Percentiles rank a stretch among this genome's conserved stretches.
phyloP scores from a whole-genome alignment of 2,113 vertebrate genomes.

The Festucalex cinctus region DNA sequence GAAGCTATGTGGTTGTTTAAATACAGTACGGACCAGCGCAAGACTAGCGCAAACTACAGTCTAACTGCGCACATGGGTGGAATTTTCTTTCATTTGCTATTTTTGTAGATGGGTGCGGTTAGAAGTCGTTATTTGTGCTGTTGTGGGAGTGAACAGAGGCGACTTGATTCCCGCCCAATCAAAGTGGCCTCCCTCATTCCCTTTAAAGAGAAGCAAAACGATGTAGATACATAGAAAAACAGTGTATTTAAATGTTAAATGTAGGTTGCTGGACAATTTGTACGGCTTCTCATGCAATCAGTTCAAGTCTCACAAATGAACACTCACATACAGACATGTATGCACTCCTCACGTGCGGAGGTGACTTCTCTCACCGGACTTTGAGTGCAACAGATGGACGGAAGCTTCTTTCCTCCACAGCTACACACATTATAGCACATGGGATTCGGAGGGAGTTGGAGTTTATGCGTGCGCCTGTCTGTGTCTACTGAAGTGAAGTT shows the following conservation, averaged over 20 bases:
- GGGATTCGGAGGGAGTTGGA: conserved; percentile 53
- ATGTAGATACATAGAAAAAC: background rate
- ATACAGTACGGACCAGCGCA: too few relatives aligned
- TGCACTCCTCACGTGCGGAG: conserved; percentile 20
- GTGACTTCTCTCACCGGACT: conserved; percentile 66
- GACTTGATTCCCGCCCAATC: too few relatives aligned
- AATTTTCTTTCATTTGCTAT: too few relatives aligned
- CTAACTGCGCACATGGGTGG: too few relatives aligned
- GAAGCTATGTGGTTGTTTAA: too few relatives aligned
- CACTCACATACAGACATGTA: conserved; percentile 8
- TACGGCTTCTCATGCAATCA: conserved; percentile 9
- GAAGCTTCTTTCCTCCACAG: conserved; percentile 40
- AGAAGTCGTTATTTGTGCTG: too few relatives aligned
- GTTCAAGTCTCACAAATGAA: conserved; percentile 3
- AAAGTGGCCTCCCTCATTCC: too few relatives aligned
- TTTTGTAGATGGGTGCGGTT: too few relatives aligned
- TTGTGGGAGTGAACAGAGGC: too few relatives aligned
- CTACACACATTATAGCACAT: conserved; percentile 34
- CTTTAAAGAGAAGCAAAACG: too few relatives aligned
- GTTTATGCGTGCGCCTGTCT: background rate
- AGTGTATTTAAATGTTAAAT: background rate
- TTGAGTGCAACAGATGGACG: conserved; percentile 73
- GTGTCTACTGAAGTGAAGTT: conserved; percentile 52
- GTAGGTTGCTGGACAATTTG: too few relatives aligned
- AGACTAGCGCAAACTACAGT: too few relatives aligned